Conservation (phyloP, 2,797 vertebrate genomes). For the Thunnus albacares region DNA sequence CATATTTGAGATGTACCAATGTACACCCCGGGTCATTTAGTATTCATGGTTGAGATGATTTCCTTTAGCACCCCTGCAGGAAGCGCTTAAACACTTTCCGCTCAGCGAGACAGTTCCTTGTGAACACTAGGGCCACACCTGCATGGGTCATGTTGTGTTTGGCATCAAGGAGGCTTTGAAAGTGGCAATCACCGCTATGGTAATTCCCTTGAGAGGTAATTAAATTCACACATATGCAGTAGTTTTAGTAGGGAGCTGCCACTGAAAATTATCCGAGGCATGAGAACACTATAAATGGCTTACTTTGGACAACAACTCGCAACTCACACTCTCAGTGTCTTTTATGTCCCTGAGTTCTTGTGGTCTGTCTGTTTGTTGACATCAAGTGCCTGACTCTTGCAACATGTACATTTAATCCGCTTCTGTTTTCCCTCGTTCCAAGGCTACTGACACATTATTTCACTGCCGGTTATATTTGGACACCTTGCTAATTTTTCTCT, state of each 20-base stretch:
- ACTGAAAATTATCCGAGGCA: conserved; percentile 41
- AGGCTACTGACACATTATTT: not conserved
- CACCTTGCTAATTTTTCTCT: not conserved
- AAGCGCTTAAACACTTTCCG: conserved; percentile 54
- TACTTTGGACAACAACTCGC: conserved; percentile 40
- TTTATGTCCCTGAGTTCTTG: conserved; percentile 6
- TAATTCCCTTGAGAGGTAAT: conserved; percentile 72
- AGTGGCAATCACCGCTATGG: conserved; percentile 49
- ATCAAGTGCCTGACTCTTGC: not conserved
- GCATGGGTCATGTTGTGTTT: conserved; percentile 54
- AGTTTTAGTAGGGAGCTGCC: conserved; percentile 9
- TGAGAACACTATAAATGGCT: conserved; percentile 15
- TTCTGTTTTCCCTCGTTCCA: conserved; percentile 4
- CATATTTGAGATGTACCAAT: conserved; percentile 64
- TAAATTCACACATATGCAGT: conserved; percentile 58
- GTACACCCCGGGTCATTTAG: conserved; percentile 61
- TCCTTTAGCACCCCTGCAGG: conserved; percentile 57
- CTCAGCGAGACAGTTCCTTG: conserved; percentile 19
- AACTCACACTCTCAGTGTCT: not conserved
- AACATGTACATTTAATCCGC: conserved; percentile 9
- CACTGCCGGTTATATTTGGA: conserved; percentile 18
- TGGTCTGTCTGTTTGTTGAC: conserved; percentile 1
- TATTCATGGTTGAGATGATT: conserved; percentile 64
- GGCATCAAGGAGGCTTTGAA: conserved; percentile 66
- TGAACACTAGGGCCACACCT: conserved; percentile 56